Evolutionary conservation across 2,888 invertebrate species (phyloP).

Genomic region (Automeris io): DNA sequence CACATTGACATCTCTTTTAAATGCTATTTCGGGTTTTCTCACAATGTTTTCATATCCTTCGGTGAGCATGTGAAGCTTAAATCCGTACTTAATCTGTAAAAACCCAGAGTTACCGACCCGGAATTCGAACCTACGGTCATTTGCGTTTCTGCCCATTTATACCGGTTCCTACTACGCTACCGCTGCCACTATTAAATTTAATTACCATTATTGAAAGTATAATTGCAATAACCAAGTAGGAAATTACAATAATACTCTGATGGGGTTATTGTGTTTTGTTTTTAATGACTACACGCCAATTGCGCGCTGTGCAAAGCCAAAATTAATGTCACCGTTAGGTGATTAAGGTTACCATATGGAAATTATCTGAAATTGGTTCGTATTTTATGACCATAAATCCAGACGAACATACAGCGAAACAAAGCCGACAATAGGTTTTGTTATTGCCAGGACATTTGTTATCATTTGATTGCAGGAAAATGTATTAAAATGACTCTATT

Average conservation of each 20-base stretch:
- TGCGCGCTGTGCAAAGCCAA: conserved; percentile 30
- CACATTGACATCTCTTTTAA: too few species aligned
- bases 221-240: neutral
- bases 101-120: too few species aligned
- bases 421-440: conserved; percentile 19
- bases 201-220: too few species aligned
- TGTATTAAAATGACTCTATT: neutral
- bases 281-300: conserved; percentile 32
- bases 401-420: conserved; percentile 30
- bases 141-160: too few species aligned
- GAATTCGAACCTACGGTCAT: too few species aligned
- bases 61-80: too few species aligned
- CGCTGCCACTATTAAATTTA: too few species aligned
- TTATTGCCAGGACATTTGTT: conserved; percentile 4
- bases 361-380: conserved; percentile 31
- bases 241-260: neutral
- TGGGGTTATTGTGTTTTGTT: conserved; percentile 18
- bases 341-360: conserved; percentile 41
- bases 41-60: too few species aligned
- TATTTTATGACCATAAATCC: conserved; percentile 34
- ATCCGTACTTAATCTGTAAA: too few species aligned
- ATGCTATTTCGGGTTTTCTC: too few species aligned
- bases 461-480: conserved; percentile 3
- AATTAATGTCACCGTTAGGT: conserved; percentile 44
- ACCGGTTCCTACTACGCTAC: too few species aligned